Evolutionary conservation across 2,797 vertebrate genomes (phyloP), one percentile per base, ranked within the genome.

Genomic region (Gymnoscopelus braueri): DNA sequence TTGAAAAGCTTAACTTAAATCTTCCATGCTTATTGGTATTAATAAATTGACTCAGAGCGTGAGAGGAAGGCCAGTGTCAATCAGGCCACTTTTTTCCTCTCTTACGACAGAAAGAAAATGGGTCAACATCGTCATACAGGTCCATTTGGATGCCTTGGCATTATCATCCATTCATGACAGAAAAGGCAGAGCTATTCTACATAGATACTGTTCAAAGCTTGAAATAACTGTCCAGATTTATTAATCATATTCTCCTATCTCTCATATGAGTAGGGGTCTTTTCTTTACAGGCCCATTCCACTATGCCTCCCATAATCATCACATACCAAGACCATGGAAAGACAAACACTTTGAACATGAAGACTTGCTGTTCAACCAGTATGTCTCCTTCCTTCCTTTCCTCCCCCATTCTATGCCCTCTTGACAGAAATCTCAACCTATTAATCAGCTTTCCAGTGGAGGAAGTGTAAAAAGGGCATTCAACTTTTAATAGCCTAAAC

Each of bases 291-390:
- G 65, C 74, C 54, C 74, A 67, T 83, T 87, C 72, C 80, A 75
- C 79, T 65, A 81, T 23, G 77, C 81, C 84, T 82, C 85, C 84
- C 79, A 83, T 89, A 89, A 89, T 89, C 88, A 92, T 77, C 75
- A 86, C 88, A 89, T 90, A 83, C 85, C 79, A 63, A 74, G 61
- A 79, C 69, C 32, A 72, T 71, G 75, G 80, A 72, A 88, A 89
- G 62, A 77, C 83, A 88, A 88, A 89, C 79, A 81, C 58, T 44
- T 58, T 52, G 73, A 87, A 84, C 83, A 72, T 56, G 68, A 83
- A 29, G 70, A 74, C 75, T 79, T 64, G 71, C 69, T 69, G 69
- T 72, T 65, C 67, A 67, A 65, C 63, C 72, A 65, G n/a, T 51
- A 39, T 7, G 63, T 66, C 77, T 72, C 64, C 59, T 69, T 61